Evolutionary conservation across 2,797 vertebrate genomes (phyloP).

Genomic region (Xiphorhynchus erythropygius): DNA sequence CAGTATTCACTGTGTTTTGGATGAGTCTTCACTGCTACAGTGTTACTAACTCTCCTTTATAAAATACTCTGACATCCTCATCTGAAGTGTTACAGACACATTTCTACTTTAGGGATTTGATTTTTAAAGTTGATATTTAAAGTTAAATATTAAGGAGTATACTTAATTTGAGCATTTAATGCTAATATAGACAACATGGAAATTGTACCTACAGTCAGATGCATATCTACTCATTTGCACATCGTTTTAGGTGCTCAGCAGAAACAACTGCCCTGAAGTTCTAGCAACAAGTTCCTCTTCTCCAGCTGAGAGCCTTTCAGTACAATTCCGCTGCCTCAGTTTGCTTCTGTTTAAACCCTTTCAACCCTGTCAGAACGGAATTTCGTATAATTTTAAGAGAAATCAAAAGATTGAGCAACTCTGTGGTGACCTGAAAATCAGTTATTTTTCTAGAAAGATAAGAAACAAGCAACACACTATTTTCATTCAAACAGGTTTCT

Average conservation of each 20-base stretch:
- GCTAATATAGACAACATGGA: background rate
- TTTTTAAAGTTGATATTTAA: background rate
- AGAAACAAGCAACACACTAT: accelerated
- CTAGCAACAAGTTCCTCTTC: background rate
- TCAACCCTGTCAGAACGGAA: background rate
- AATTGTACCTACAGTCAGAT: background rate
- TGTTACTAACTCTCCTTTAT: background rate
- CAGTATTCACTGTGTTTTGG: background rate
- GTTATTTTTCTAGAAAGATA: background rate
- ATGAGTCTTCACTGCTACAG: background rate
- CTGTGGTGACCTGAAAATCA: background rate
- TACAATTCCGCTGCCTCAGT: background rate
- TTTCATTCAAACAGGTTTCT: background rate
- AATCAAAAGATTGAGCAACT: background rate
- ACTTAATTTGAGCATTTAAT: background rate
- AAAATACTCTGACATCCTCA: background rate
- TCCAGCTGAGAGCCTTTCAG: background rate
- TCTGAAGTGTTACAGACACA: background rate
- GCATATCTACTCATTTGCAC: background rate
- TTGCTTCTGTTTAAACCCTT: background rate
- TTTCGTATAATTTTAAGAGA: background rate
- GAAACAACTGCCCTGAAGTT: background rate
- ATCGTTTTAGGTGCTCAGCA: background rate
- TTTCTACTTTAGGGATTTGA: background rate
- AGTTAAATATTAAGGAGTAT: background rate